phyloP scores from a whole-genome alignment of 2,113 vertebrate genomes.

The Microtus oregoni region DNA sequence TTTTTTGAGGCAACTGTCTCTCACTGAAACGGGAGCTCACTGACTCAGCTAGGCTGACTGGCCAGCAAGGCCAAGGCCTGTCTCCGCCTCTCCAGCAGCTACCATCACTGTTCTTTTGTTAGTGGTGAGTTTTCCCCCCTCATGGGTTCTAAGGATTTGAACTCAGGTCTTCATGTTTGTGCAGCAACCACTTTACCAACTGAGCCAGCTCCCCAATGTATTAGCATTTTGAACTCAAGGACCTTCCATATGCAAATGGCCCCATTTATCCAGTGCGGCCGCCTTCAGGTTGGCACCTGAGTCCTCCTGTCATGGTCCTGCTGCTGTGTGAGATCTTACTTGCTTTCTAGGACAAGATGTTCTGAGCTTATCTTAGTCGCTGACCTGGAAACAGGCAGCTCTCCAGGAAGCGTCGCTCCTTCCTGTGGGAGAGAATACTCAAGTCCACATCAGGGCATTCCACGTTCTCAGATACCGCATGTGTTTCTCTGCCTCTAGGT shows the following conservation, averaged over 20 bases:
- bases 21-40: neutral
- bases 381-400: slow-evolving; percentile 4
- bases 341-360: neutral
- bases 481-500: neutral
- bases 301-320: neutral
- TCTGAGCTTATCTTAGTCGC: neutral
- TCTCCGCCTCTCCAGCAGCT: too few species aligned
- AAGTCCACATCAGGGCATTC: neutral
- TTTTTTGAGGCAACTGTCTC: neutral
- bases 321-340: neutral
- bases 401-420: neutral
- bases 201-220: neutral
- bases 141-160: neutral
- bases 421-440: neutral
- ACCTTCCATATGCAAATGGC: neutral
- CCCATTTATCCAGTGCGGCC: neutral
- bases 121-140: neutral
- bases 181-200: neutral
- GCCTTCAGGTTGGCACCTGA: neutral
- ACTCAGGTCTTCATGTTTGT: neutral
- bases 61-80: neutral
- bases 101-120: neutral
- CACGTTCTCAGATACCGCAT: neutral
- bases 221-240: neutral
- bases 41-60: neutral